Percentiles rank a stretch among this genome's conserved stretches.
Evolutionary conservation across 2,797 vertebrate species (phyloP).

Genomic region (Gallirallus australis): DNA sequence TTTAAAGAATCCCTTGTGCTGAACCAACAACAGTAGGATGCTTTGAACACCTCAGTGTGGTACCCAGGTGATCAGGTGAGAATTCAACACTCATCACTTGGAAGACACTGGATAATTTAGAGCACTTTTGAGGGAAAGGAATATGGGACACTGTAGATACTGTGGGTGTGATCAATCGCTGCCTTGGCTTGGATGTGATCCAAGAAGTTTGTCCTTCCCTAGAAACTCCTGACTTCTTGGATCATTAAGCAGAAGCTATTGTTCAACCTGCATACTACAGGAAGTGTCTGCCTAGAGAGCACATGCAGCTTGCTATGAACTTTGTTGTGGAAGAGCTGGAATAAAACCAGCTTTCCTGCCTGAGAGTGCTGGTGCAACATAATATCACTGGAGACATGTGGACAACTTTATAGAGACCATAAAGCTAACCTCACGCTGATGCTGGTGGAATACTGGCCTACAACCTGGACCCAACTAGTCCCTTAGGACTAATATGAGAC

Average conservation of each 20-base stretch:
- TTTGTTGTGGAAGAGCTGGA: background rate
- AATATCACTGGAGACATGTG: background rate
- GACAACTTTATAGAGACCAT: background rate
- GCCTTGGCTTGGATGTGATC: background rate
- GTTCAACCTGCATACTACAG: background rate
- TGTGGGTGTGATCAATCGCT: background rate
- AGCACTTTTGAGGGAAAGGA: background rate
- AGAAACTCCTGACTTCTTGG: background rate
- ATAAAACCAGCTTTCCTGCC: background rate
- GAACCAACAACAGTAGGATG: background rate
- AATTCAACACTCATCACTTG: background rate
- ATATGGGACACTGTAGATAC: background rate
- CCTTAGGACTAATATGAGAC: background rate
- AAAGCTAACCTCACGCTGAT: background rate
- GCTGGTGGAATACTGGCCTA: background rate
- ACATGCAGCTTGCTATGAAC: background rate
- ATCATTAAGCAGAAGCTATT: background rate
- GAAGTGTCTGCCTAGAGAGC: background rate
- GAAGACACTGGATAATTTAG: background rate
- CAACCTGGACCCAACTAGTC: rapidly evolving
- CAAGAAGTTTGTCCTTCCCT: background rate
- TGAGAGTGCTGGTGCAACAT: background rate
- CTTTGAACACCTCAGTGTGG: background rate
- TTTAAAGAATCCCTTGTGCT: background rate
- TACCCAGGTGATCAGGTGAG: background rate